A percentile compares a stretch with the other conserved stretches of the same genome.
Conservation (phyloP, 2,113 vertebrate species). For the Typhlomys cinereus region DNA sequence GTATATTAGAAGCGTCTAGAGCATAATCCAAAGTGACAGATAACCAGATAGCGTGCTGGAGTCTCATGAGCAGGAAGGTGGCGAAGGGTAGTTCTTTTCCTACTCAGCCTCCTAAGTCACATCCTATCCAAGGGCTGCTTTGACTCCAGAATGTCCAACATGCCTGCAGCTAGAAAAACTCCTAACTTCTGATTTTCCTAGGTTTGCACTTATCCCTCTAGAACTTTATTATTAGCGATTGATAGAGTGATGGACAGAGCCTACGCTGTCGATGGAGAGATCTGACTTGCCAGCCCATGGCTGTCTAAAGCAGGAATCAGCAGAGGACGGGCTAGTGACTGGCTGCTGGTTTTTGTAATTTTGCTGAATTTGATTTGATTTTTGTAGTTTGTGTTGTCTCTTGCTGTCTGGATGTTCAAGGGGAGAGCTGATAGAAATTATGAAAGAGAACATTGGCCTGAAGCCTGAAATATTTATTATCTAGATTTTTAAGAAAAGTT, state of each 20-base stretch:
- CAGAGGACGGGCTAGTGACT: neutral
- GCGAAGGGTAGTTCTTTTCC: constrained; percentile 21
- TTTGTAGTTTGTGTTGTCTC: neutral
- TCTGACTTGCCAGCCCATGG: constrained; percentile 26
- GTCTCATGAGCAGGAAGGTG: neutral
- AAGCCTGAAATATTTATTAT: neutral
- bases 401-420: neutral
- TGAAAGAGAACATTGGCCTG: neutral
- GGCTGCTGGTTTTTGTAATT: neutral
- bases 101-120: neutral
- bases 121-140: neutral
- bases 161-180: constrained; percentile 23
- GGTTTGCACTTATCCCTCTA: constrained; percentile 26
- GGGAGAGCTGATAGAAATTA: neutral
- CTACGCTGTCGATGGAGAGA: constrained; percentile 8
- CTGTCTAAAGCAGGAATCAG: constrained; percentile 7
- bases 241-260: neutral
- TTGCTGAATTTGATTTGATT: neutral
- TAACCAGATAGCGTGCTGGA: constrained; percentile 38
- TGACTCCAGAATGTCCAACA: neutral
- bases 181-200: constrained; percentile 22
- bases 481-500: neutral
- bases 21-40: neutral
- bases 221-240: neutral
- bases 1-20: constrained; percentile 52